These are phyloP conservation scores for Heteromormyrus szaboi DNA, from an alignment of 2,797 vertebrate genomes.

Conservation along the genomic window DNA sequence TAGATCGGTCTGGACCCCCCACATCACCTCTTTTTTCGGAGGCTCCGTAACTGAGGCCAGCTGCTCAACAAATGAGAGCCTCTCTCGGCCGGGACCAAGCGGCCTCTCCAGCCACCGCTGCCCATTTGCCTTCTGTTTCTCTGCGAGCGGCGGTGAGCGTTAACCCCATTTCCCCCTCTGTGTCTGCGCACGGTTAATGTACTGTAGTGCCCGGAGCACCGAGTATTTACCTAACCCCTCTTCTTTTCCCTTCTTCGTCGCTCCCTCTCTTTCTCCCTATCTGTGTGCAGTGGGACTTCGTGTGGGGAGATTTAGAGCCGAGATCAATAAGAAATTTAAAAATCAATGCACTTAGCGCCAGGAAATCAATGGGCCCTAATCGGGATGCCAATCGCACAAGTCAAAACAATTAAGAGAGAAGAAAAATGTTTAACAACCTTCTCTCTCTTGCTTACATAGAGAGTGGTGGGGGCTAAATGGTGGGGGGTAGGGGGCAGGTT, in stretches of 20 bases:
- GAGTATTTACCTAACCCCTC: constrained; percentile 56
- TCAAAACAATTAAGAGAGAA: constrained; percentile 94
- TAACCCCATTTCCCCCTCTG: constrained; percentile 25
- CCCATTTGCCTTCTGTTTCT: constrained; percentile 1
- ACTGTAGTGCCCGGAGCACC: constrained; percentile 43
- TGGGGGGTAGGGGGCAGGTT: constrained; percentile 23
- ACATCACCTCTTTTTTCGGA: background rate
- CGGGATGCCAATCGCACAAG: constrained; percentile 89
- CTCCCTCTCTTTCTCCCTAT: constrained; percentile 37
- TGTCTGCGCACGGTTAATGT: constrained; percentile 44
- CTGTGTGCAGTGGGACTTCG: constrained; percentile 46
- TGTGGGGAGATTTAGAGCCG: constrained; percentile 80
- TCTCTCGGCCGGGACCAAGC: constrained; percentile 36
- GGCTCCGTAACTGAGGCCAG: constrained; percentile 41
- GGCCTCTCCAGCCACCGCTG: background rate
- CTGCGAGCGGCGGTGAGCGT: background rate
- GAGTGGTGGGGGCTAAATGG: constrained; percentile 30
- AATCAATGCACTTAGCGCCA: constrained; percentile 92
- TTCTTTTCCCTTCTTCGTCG: constrained; percentile 28
- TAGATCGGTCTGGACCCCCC: background rate
- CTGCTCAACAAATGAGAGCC: constrained; percentile 33
- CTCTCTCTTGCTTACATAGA: constrained; percentile 66
- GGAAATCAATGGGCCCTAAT: constrained; percentile 95
- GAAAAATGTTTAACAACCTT: constrained; percentile 85
- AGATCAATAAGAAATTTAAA: constrained; percentile 96